Conservation (phyloP, 2,888 invertebrate species). For the Pollenia angustigena region DNA sequence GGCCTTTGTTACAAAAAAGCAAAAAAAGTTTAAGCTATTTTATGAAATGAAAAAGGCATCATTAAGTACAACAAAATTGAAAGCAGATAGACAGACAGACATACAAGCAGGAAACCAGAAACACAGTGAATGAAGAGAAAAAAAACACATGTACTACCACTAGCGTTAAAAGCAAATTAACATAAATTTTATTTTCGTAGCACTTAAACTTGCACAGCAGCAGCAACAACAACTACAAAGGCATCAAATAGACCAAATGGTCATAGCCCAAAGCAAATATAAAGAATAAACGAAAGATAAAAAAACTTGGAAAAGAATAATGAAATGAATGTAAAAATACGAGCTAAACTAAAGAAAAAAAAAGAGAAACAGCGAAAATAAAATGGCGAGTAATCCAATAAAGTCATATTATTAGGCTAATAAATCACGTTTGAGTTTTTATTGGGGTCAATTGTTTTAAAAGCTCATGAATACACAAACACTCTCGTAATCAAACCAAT, state of each 20-base stretch:
- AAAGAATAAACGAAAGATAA: slow-evolving; percentile 20
- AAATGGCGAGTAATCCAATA: slow-evolving; percentile 66
- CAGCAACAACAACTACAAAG: slow-evolving; percentile 10
- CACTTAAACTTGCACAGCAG: slow-evolving; percentile 65
- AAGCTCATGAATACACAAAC: not conserved
- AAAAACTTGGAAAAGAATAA: slow-evolving; percentile 27
- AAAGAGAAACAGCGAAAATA: slow-evolving; percentile 1
- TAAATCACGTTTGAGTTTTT: slow-evolving; percentile 64
- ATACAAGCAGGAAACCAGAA: not conserved
- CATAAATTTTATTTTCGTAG: slow-evolving; percentile 79
- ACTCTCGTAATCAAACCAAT: not conserved
- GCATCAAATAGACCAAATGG: slow-evolving; percentile 38
- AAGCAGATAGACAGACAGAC: not conserved
- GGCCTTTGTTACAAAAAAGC: slow-evolving; percentile 14
- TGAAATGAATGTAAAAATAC: slow-evolving; percentile 60
- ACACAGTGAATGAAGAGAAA: slow-evolving; percentile 9
- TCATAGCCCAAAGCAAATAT: slow-evolving; percentile 64
- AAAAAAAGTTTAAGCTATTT: slow-evolving; percentile 44
- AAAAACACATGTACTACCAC: slow-evolving; percentile 49
- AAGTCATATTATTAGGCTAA: slow-evolving; percentile 68
- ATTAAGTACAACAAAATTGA: slow-evolving; percentile 2
- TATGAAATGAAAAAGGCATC: slow-evolving; percentile 27
- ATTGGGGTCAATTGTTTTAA: slow-evolving; percentile 44
- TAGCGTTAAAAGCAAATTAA: slow-evolving; percentile 81
- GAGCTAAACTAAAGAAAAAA: slow-evolving; percentile 23